Percentiles rank a stretch among this genome's conserved stretches.
phyloP scores from a whole-genome alignment of 2,888 invertebrate genomes.

The Chalcis sispes region DNA sequence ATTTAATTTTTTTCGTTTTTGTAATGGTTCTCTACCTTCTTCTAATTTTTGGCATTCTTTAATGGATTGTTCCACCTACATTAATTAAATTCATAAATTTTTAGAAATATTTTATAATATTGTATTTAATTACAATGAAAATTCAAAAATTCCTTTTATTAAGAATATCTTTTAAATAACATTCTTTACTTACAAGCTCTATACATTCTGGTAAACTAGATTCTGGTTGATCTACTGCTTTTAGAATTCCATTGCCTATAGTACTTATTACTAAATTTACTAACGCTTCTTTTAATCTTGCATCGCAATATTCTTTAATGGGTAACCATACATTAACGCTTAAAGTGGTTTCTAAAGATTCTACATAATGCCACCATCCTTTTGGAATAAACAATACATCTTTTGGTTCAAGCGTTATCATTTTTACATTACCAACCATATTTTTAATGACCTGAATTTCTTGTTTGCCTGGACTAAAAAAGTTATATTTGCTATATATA shows the following conservation, averaged over 20 bases:
- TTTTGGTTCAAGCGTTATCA: constrained; percentile 86
- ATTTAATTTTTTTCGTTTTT: constrained; percentile 35
- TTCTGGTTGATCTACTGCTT: constrained; percentile 57
- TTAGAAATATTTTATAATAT: too few species aligned
- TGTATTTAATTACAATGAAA: too few species aligned
- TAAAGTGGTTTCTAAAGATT: constrained; percentile 79
- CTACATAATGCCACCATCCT: constrained; percentile 99
- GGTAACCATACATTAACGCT: constrained; percentile 88
- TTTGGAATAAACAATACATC: constrained; percentile 92
- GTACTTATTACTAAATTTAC: constrained; percentile 69
- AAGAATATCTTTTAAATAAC: neutral
- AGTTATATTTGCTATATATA: constrained; percentile 90
- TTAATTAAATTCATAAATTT: too few species aligned
- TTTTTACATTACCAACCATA: constrained; percentile 76
- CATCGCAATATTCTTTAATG: constrained; percentile 77
- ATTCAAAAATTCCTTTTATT: too few species aligned
- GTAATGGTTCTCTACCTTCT: constrained; percentile 36
- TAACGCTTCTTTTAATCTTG: constrained; percentile 71
- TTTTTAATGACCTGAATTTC: constrained; percentile 77
- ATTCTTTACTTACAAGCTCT: constrained; percentile 64
- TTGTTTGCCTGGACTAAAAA: constrained; percentile 81
- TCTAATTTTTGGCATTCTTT: constrained; percentile 61
- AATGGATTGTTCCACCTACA: constrained; percentile 66
- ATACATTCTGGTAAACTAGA: constrained; percentile 62
- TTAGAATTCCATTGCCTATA: constrained; percentile 64